Base-by-base conservation (phyloP, 2,888 invertebrate species). In the Leptothorax acervorum region DNA sequence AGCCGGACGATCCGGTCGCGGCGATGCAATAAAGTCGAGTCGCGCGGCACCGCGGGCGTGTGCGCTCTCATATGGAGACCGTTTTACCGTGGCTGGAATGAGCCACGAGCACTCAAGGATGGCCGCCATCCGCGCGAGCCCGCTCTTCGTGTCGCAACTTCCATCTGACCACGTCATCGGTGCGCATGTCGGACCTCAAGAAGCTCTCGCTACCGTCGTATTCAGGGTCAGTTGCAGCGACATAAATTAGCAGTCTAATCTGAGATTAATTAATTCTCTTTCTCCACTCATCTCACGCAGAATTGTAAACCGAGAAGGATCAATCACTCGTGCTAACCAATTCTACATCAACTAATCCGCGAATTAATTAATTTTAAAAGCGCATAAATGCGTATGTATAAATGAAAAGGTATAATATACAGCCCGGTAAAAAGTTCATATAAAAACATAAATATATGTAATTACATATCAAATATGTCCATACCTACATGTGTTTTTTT, bases 91-190 rank as follows among this genome's bases (percentile, higher is more conserved):
- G 87, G 90, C 66, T 87, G 86, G 82, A 90, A 86, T 63, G 90
- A 89, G 89, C 88, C 91, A 86, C 89, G 90, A 88, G 91, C 91
- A 90, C 91, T 93, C 94, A 94, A 93, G 93, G 94, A 94, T 94
- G 94, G 91, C 92, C 90, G 92, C 91, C 92, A 91, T 91, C 82
- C 85, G 31, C 28, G 39, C 6, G 75, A 65, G 81, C 85, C 81
- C 63, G 86, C 11, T 23, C 57, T 68, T 62, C 51, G 48, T 90
- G 90, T 89, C 89, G 89, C 90, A 89, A 90, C 89, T 85, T 88
- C 90, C 88, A 89, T 85, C 74, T 82, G 88, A 90, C 87, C 83
- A 71, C 87, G 81, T 87, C 89, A 88, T 86, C 89, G 76, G 23
- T 53, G 51, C 85, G 62, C 85, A 62, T 60, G 75, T 81, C 75